A percentile compares a stretch with the other conserved stretches of the same genome.
Conservation (phyloP, 1,140 invertebrate species). For the Heliconius himera region DNA sequence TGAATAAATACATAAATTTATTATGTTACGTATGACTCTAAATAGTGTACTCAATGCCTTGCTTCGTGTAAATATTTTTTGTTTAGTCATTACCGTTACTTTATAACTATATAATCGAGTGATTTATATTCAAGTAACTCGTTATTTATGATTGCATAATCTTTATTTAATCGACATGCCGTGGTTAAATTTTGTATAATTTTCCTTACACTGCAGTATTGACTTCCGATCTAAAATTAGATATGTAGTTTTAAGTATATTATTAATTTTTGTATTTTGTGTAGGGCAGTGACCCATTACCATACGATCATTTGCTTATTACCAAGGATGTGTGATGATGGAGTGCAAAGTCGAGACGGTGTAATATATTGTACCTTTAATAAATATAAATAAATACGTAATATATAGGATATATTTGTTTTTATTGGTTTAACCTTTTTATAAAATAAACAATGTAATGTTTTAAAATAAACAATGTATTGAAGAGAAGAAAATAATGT, state of each 20-base stretch:
- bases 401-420: slow-evolving; percentile 73
- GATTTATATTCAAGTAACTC: slow-evolving; percentile 43
- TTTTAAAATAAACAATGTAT: too few relatives aligned
- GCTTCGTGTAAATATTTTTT: slow-evolving; percentile 66
- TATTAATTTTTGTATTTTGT: slow-evolving; percentile 78
- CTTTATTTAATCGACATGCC: slow-evolving; percentile 70
- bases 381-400: slow-evolving; percentile 82
- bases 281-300: slow-evolving; percentile 68
- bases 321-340: slow-evolving; percentile 67
- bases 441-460: not conserved
- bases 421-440: slow-evolving; percentile 33
- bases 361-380: slow-evolving; percentile 82
- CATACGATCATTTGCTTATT: slow-evolving; percentile 76
- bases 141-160: slow-evolving; percentile 69
- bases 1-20: slow-evolving; percentile 47
- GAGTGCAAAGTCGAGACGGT: slow-evolving; percentile 72
- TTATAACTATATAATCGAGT: slow-evolving; percentile 38
- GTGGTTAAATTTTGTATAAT: slow-evolving; percentile 70
- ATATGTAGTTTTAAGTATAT: slow-evolving; percentile 68
- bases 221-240: slow-evolving; percentile 76
- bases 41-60: slow-evolving; percentile 27
- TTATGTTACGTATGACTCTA: slow-evolving; percentile 42
- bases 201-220: slow-evolving; percentile 75
- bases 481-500: not conserved
- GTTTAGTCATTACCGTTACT: slow-evolving; percentile 55